Evolutionary conservation across 2,113 vertebrate genomes (phyloP).

Genomic region (Dromiciops gliroides): DNA sequence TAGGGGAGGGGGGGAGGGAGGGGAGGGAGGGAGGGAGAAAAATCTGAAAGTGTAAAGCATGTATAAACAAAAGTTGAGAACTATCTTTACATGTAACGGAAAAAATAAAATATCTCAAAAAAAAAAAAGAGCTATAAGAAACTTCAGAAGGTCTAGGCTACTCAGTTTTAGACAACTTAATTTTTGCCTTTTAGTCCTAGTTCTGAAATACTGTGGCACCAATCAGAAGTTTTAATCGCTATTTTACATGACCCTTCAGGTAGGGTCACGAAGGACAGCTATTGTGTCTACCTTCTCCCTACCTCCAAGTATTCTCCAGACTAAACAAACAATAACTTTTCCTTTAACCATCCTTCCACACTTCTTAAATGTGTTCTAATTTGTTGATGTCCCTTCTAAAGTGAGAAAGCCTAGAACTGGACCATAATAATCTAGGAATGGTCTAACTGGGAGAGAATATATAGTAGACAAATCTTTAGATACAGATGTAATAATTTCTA

Average conservation of each 20-base stretch:
- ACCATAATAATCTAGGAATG: background rate
- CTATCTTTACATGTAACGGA: too few species aligned
- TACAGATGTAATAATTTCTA: background rate
- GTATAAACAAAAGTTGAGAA: too few species aligned
- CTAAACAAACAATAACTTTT: background rate
- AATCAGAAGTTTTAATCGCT: too few species aligned
- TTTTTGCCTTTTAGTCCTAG: background rate
- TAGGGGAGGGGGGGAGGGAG: too few species aligned
- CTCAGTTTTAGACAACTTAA: background rate
- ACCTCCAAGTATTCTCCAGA: background rate
- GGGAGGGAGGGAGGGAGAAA: too few species aligned
- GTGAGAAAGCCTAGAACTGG: background rate
- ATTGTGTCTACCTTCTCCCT: background rate
- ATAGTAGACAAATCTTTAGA: background rate
- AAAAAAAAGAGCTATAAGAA: background rate
- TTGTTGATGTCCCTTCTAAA: background rate
- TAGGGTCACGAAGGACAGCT: background rate
- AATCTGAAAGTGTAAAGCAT: too few species aligned
- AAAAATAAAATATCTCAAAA: too few species aligned
- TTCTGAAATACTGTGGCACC: background rate
- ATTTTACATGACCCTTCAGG: too few species aligned
- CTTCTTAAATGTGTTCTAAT: background rate
- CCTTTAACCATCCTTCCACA: background rate
- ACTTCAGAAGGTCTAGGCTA: background rate
- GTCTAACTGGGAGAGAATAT: background rate